Evolutionary conservation across 2,797 vertebrate species (phyloP).

Genomic region (Epinephelus malabaricus): DNA sequence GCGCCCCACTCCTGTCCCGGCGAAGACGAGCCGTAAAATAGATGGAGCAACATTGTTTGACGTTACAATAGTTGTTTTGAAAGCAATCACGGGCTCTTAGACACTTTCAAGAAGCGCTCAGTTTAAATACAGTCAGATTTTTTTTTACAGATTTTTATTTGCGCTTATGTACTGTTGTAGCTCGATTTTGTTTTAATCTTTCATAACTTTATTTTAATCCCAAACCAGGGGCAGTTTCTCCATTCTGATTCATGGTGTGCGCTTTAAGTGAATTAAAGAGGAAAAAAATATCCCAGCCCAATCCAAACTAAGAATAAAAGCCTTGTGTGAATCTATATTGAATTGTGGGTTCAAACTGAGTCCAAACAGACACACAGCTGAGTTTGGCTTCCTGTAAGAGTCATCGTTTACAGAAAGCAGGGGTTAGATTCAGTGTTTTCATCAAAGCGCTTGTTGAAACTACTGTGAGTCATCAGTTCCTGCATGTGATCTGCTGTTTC

Average conservation of each 20-base stretch:
- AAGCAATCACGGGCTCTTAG: constrained; percentile 35
- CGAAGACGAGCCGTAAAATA: constrained; percentile 75
- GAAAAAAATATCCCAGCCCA: neutral
- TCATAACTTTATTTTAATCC: neutral
- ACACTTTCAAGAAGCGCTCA: constrained; percentile 20
- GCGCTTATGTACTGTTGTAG: neutral
- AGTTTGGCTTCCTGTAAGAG: constrained; percentile 46
- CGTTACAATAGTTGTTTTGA: constrained; percentile 70
- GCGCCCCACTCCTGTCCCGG: constrained; percentile 50
- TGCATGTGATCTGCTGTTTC: constrained; percentile 32
- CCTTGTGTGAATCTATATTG: constrained; percentile 20
- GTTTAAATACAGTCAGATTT: constrained; percentile 4
- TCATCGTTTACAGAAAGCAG: constrained; percentile 60
- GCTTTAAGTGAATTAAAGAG: neutral
- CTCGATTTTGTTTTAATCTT: neutral
- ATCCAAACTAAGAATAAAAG: constrained; percentile 7
- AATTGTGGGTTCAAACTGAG: constrained; percentile 11
- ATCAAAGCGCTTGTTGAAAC: constrained; percentile 42
- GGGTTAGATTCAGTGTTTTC: constrained; percentile 33
- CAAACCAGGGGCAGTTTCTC: neutral
- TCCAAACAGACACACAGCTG: constrained; percentile 28
- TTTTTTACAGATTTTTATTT: constrained; percentile 25
- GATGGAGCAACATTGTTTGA: constrained; percentile 74
- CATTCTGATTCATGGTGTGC: neutral
- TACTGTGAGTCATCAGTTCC: constrained; percentile 57